phyloP scores from a whole-genome alignment of 2,888 invertebrate genomes.

The Sarcophaga caerulescens region DNA sequence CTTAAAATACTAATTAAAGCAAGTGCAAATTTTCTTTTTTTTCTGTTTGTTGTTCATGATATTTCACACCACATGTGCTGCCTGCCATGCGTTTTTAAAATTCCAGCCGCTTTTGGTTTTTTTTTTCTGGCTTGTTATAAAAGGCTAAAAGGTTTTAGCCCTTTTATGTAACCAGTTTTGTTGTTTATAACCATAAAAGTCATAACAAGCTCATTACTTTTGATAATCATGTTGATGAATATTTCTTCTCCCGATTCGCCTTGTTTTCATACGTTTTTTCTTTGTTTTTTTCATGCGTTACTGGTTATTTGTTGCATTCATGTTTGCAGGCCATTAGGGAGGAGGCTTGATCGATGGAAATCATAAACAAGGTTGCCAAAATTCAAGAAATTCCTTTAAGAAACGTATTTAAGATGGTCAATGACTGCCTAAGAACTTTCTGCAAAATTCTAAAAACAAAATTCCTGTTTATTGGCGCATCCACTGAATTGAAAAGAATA shows the following conservation, averaged over 20 bases:
- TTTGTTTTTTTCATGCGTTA: neutral
- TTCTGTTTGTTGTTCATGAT: slow-evolving; percentile 8
- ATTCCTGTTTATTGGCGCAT: too few species aligned
- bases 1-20: neutral
- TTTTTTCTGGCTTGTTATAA: neutral
- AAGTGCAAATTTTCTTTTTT: slow-evolving; percentile 45
- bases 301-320: neutral
- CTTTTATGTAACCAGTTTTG: slow-evolving; percentile 57
- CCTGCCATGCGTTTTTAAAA: slow-evolving; percentile 31
- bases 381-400: too few species aligned
- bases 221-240: slow-evolving; percentile 66
- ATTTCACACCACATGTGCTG: slow-evolving; percentile 56
- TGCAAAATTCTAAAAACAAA: too few species aligned
- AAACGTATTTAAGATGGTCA: neutral
- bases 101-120: slow-evolving; percentile 7
- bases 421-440: too few species aligned
- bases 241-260: slow-evolving; percentile 1
- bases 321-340: neutral
- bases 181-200: slow-evolving; percentile 64
- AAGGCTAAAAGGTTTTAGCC: slow-evolving; percentile 34
- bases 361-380: neutral
- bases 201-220: slow-evolving; percentile 68
- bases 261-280: neutral
- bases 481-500: too few species aligned
- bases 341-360: neutral